Conservation (phyloP, 1,140 invertebrate genomes). For the Drosophila triauraria region DNA sequence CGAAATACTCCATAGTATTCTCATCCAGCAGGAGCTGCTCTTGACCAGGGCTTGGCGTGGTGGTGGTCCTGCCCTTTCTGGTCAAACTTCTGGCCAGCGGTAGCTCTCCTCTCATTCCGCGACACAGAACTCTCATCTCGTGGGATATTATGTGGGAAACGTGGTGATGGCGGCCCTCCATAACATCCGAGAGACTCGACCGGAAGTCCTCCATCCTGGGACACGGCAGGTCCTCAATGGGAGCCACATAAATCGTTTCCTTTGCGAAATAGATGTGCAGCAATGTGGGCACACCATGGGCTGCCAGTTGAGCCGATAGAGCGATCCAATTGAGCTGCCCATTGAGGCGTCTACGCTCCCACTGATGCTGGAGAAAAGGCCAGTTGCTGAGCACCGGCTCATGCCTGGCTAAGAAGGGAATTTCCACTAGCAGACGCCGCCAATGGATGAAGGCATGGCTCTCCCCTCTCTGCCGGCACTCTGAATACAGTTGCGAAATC, state of each 20-base stretch:
- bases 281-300: slow-evolving; percentile 67
- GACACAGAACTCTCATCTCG: slow-evolving; percentile 68
- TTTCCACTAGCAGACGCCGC: slow-evolving; percentile 48
- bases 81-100: slow-evolving; percentile 29
- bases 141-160: slow-evolving; percentile 56
- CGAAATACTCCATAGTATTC: slow-evolving; percentile 63
- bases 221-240: slow-evolving; percentile 55
- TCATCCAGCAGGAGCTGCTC: slow-evolving; percentile 60
- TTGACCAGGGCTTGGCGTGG: slow-evolving; percentile 1
- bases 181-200: slow-evolving; percentile 27
- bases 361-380: slow-evolving; percentile 69
- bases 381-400: slow-evolving; percentile 33
- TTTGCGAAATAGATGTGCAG: slow-evolving; percentile 74
- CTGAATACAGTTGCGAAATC: slow-evolving; percentile 55
- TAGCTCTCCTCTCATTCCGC: slow-evolving; percentile 66
- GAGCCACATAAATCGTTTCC: slow-evolving; percentile 65
- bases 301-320: slow-evolving; percentile 66
- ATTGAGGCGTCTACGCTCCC: slow-evolving; percentile 46
- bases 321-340: slow-evolving; percentile 64
- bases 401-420: slow-evolving; percentile 57
- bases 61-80: background rate
- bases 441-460: slow-evolving; percentile 22
- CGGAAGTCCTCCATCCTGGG: slow-evolving; percentile 40
- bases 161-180: slow-evolving; percentile 45
- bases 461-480: slow-evolving; percentile 45